Evolutionary conservation across 2,797 vertebrate species (phyloP).

Genomic region (Propithecus perrieri): DNA sequence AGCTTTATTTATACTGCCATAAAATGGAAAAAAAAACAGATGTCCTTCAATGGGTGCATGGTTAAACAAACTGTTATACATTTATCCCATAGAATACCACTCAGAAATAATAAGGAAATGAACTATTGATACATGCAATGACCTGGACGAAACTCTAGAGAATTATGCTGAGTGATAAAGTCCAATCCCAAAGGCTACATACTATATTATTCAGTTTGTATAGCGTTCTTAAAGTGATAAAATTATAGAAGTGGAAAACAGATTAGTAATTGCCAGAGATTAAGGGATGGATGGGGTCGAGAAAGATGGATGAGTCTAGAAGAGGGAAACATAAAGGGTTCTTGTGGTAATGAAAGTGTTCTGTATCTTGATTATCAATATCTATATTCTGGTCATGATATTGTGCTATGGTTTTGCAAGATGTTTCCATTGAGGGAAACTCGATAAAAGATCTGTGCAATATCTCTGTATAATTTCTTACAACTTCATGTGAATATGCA

Average conservation of each 20-base stretch:
- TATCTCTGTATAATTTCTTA: not conserved
- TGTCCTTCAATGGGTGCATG: not conserved
- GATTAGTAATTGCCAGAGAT: not conserved
- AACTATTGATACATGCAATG: not conserved
- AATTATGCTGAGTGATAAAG: too few relatives aligned
- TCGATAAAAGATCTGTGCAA: not conserved
- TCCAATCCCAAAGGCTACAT: not conserved
- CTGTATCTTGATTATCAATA: not conserved
- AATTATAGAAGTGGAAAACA: not conserved
- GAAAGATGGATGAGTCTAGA: not conserved
- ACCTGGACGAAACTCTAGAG: not conserved
- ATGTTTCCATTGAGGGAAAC: not conserved
- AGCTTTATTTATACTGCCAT: not conserved
- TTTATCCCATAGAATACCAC: not conserved
- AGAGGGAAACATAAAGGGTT: not conserved
- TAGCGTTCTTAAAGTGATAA: not conserved
- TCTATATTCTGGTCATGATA: not conserved
- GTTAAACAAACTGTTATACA: not conserved
- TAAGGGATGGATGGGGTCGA: not conserved
- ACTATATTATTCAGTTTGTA: not conserved
- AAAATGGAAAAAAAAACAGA: not conserved
- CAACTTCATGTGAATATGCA: not conserved
- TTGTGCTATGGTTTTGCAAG: not conserved
- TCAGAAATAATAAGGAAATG: not conserved
- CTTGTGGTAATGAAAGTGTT: not conserved